phyloP scores from a whole-genome alignment of 2,113 vertebrate species.

The Oryzias curvinotus region DNA sequence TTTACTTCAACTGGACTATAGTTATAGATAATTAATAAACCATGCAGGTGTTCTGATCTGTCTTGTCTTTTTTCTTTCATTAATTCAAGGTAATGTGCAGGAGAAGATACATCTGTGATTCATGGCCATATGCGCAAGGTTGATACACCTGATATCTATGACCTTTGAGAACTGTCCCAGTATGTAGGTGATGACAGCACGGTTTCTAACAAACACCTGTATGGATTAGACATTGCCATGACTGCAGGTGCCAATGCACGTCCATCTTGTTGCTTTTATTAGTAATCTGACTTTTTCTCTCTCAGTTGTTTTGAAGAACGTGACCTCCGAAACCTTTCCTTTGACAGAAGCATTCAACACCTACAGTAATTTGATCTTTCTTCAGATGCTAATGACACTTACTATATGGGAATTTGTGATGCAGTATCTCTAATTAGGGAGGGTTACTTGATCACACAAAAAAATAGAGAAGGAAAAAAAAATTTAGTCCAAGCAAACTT shows the following conservation, averaged over 20 bases:
- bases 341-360: constrained; percentile 32
- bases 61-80: too few relatives aligned
- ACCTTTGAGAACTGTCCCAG: too few relatives aligned
- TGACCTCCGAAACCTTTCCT: constrained; percentile 44
- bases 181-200: too few relatives aligned
- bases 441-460: constrained; percentile 32
- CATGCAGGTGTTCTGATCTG: too few relatives aligned
- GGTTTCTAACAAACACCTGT: too few relatives aligned
- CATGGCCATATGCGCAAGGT: too few relatives aligned
- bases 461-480: constrained; percentile 29
- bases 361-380: constrained; percentile 27
- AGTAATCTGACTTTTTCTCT: constrained; percentile 11
- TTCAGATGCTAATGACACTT: constrained; percentile 23
- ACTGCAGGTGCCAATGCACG: not conserved
- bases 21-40: too few relatives aligned
- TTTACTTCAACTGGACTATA: too few relatives aligned
- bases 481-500: constrained; percentile 30
- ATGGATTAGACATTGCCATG: not conserved
- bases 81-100: too few relatives aligned
- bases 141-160: too few relatives aligned
- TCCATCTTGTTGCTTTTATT: not conserved
- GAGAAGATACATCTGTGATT: too few relatives aligned
- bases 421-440: constrained; percentile 8
- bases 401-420: constrained; percentile 34
- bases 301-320: constrained; percentile 12